Conservation (phyloP, 2,113 vertebrate genomes). For the Pan troglodytes region NHGRI_mPanTro3-v2.1_pri NC_072402.2:21131001-21131500, state of each 20-base stretch:
- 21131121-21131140: background rate
- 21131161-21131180: background rate
- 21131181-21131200: conserved; percentile 18
- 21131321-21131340: background rate
- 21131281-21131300: background rate
- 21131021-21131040: background rate
- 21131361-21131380: background rate
- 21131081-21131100: background rate
- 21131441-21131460: background rate
- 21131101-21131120: background rate
- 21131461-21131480: background rate
- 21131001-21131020: background rate
- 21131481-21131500: background rate
- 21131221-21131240: background rate
- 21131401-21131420: background rate
- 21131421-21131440: background rate
- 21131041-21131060: background rate
- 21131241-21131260: background rate
- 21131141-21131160: background rate
- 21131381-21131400: background rate
- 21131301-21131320: background rate
- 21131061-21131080: background rate
- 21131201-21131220: conserved; percentile 5
- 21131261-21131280: background rate
- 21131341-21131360: background rate